These are phyloP conservation scores for Zaprionus tsacasi DNA, from an alignment of 1,140 invertebrate genomes.

Conservation along the genomic window DNA sequence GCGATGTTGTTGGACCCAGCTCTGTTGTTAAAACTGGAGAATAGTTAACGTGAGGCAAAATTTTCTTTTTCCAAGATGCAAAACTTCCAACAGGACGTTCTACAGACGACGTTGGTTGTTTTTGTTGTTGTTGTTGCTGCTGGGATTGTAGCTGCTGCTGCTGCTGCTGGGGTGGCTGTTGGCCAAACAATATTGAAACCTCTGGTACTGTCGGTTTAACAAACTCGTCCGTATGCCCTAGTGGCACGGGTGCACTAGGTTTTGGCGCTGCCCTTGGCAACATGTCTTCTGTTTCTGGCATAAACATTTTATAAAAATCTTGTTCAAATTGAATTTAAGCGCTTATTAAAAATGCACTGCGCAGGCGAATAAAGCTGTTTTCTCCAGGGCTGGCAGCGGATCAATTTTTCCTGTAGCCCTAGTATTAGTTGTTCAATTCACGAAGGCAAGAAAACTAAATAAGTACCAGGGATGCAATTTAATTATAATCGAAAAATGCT, in stretches of 20 bases:
- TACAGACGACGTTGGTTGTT: constrained; percentile 12
- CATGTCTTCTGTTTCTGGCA: constrained; percentile 78
- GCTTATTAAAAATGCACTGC: constrained; percentile 16
- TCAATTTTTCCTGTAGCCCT: constrained; percentile 23
- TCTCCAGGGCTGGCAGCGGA: background rate
- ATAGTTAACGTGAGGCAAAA: constrained; percentile 72
- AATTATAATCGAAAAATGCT: background rate
- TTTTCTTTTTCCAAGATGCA: constrained; percentile 76
- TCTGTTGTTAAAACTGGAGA: constrained; percentile 60
- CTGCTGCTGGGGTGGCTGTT: constrained; percentile 49
- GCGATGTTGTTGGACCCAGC: constrained; percentile 49
- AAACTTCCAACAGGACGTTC: constrained; percentile 41
- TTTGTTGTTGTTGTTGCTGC: constrained; percentile 17
- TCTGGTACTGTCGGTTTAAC: constrained; percentile 70
- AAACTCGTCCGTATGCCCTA: constrained; percentile 49
- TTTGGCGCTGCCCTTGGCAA: constrained; percentile 66
- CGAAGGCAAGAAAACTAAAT: background rate
- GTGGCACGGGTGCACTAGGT: constrained; percentile 60
- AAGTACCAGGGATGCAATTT: constrained; percentile 8
- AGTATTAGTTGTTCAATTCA: background rate
- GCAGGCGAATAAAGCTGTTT: constrained; percentile 20
- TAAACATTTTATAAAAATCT: constrained; percentile 54
- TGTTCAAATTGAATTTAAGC: constrained; percentile 61
- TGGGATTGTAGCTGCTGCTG: constrained; percentile 21
- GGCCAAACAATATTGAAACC: constrained; percentile 75